These are phyloP conservation scores for Eristalis intricaria DNA, from an alignment of 2,888 invertebrate species.

Conservation along the genomic window DNA sequence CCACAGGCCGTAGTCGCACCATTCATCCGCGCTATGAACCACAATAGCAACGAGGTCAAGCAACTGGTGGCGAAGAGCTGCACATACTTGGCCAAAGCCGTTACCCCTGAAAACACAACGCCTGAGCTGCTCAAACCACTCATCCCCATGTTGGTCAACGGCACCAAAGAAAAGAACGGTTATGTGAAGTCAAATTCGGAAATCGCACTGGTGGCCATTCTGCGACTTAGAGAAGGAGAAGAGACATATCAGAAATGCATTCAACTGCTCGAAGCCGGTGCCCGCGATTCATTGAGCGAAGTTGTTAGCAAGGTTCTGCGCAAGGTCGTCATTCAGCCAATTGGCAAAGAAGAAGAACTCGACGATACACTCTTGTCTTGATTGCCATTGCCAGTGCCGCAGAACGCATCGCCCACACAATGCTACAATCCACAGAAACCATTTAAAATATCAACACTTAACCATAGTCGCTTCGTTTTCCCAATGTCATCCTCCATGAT, in stretches of 20 bases:
- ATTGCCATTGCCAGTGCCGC: slow-evolving; percentile 77
- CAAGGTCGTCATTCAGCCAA: slow-evolving; percentile 87
- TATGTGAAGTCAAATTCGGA: slow-evolving; percentile 97
- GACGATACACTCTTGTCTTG: slow-evolving; percentile 95
- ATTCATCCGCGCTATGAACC: slow-evolving; percentile 95
- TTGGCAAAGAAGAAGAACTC: slow-evolving; percentile 94
- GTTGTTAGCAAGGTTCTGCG: slow-evolving; percentile 94
- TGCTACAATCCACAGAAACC: slow-evolving; percentile 18
- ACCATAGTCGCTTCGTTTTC: slow-evolving; percentile 27
- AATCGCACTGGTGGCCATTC: slow-evolving; percentile 92
- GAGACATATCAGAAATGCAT: slow-evolving; percentile 89
- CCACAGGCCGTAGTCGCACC: slow-evolving; percentile 87
- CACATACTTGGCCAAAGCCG: slow-evolving; percentile 87
- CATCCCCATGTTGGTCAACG: slow-evolving; percentile 96
- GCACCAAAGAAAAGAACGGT: slow-evolving; percentile 98
- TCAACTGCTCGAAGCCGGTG: slow-evolving; percentile 91
- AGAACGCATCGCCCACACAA: slow-evolving; percentile 17
- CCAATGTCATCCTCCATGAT: slow-evolving; percentile 7
- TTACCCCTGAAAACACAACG: slow-evolving; percentile 84
- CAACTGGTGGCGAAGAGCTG: slow-evolving; percentile 92
- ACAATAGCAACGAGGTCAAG: slow-evolving; percentile 96
- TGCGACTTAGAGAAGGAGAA: slow-evolving; percentile 90
- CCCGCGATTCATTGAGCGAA: slow-evolving; percentile 93
- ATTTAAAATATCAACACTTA: slow-evolving; percentile 34
- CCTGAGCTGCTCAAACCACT: slow-evolving; percentile 88